phyloP scores from a whole-genome alignment of 2,888 invertebrate species.

The Tolmerus cingulatus region DNA sequence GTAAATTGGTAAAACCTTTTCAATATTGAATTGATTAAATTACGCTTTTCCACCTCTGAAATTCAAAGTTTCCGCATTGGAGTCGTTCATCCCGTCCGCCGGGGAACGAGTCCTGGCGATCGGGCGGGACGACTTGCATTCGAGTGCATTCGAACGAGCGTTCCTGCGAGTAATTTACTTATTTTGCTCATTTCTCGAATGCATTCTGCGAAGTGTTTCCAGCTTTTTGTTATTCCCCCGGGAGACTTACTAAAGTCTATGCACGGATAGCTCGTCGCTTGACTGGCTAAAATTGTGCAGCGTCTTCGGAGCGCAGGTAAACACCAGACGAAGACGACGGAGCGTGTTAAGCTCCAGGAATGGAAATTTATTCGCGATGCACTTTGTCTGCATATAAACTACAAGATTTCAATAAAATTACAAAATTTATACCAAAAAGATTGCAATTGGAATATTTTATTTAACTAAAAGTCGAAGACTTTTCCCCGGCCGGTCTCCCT shows the following conservation, averaged over 20 bases:
- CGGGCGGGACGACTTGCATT: neutral
- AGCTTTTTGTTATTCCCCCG: constrained; percentile 16
- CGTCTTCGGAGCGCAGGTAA: neutral
- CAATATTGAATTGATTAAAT: constrained; percentile 14
- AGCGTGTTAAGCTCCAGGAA: constrained; percentile 16
- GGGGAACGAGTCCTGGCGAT: neutral
- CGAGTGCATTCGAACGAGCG: neutral
- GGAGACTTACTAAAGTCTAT: constrained; percentile 13
- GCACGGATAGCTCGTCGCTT: constrained; percentile 24
- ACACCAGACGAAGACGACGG: neutral
- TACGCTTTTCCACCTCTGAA: neutral
- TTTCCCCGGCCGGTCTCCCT: neutral
- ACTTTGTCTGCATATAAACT: constrained; percentile 49
- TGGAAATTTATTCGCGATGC: constrained; percentile 47
- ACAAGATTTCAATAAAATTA: constrained; percentile 49
- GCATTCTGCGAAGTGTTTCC: neutral
- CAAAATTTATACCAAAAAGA: constrained; percentile 46
- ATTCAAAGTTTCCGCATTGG: neutral
- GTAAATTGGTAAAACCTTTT: neutral
- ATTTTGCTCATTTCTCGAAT: constrained; percentile 4
- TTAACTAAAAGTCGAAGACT: constrained; percentile 25
- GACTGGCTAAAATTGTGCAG: neutral
- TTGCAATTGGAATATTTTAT: constrained; percentile 49
- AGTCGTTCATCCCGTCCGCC: neutral
- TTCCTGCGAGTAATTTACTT: constrained; percentile 17